A percentile compares a stretch with the other conserved stretches of the same genome.
phyloP scores from a whole-genome alignment of 37 sponge, comb jelly and placozoan genomes.

The Spongilla lacustris region DNA sequence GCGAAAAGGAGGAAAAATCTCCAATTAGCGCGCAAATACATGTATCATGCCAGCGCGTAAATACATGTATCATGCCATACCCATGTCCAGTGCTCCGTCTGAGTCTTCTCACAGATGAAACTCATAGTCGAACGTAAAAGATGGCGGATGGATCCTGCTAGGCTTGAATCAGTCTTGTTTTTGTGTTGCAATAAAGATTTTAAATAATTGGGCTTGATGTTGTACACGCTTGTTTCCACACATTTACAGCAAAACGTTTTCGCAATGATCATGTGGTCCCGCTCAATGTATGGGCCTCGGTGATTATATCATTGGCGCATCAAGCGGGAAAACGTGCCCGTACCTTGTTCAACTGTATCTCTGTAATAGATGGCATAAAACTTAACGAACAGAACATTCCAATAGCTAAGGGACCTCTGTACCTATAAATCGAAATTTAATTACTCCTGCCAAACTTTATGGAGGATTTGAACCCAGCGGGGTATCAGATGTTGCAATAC shows the following conservation, averaged over 20 bases:
- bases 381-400: too few species aligned
- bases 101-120: not conserved
- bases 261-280: too few species aligned
- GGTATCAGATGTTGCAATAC: too few species aligned
- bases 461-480: too few species aligned
- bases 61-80: not conserved
- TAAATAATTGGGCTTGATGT: not conserved
- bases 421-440: too few species aligned
- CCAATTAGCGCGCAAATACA: not conserved
- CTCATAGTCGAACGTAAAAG: not conserved
- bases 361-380: too few species aligned
- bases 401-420: too few species aligned
- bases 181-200: not conserved
- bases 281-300: too few species aligned
- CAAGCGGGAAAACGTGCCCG: too few species aligned
- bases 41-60: not conserved
- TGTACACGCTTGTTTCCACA: not conserved
- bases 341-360: too few species aligned
- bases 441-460: too few species aligned
- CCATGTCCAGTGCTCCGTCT: not conserved
- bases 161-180: constrained; percentile 1
- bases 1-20: not conserved
- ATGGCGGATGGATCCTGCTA: not conserved
- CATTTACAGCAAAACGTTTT: not conserved
- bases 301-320: too few species aligned